Evolutionary conservation across 2,797 vertebrate species (phyloP), one percentile per base, ranked within the genome.

Genomic region (Dipus sagitta): DNA sequence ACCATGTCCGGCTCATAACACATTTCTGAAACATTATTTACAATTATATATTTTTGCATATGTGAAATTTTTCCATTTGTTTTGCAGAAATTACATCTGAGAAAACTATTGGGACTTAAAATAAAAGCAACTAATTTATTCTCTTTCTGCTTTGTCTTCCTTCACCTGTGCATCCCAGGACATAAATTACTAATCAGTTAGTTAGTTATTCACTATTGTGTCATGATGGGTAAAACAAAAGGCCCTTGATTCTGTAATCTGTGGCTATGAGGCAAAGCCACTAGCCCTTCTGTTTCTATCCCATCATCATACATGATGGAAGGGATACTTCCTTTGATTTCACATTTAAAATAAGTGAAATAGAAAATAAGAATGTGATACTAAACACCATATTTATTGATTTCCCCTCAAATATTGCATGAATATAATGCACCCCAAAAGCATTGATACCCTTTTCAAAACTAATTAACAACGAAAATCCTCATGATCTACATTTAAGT

Each of bases 171-270:
- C 70, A 32, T 24, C 20, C 13, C 42, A 54, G 6, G 26, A 30
- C 65, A 65, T 71, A 90, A 60, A 76, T 76, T 79, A 79, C 10
- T 81, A 82, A 88, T 79, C 21, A 71, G 70, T 94, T 64, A 75
- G 4, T 82, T 64, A 75, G 4, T 82, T 85, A 85, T 75, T 87
- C 85, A 42, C 13, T 82, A 85, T 30, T 90, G 12, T 80, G 42
- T 67, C 34, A 58, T 62, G 24, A 42, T 58, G 24, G 65, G 89
- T 68, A 92, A 91, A 82, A 23, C 20, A 77, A 88, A 90, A 68
- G 10, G 2, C 14, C 54, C 30, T 77, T 88, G 79, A 72, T 76
- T 64, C 30, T 68, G 17, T 52, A 42, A 12, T 83, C 76, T 47
- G 6, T 80, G 65, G 23, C 26, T 38, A 72, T 32, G 47, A 42